Evolutionary conservation across 2,888 invertebrate genomes (phyloP), one percentile per base, ranked within the genome.

Genomic region (Aphelenchoides bicaudatus): DNA sequence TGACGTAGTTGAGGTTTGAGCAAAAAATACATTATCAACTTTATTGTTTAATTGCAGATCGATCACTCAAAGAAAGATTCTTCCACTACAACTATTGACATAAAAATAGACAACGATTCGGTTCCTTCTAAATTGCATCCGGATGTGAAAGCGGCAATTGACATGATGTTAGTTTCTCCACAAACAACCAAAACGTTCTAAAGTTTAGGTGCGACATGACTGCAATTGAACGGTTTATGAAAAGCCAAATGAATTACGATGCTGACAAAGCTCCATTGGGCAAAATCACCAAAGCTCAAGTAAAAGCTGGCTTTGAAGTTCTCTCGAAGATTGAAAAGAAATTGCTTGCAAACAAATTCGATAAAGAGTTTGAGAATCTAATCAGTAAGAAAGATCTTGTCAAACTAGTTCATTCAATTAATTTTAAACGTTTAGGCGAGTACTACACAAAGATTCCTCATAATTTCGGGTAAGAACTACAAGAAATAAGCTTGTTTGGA

Each of bases 401-500:
- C n/a, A n/a, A n/a, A n/a, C n/a, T n/a, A n/a, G n/a, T n/a, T n/a
- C n/a, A n/a, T n/a, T n/a, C n/a, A n/a, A n/a, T n/a, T n/a, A n/a
- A n/a, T n/a, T n/a, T n/a, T n/a, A n/a, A n/a, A n/a, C n/a, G n/a
- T n/a, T n/a, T n/a, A n/a, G n/a, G 81, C 74, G 81, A 80, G 5
- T 84, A 82, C 72, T 84, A 84, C 68, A 84, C 83, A 2, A 51
- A 51, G 43, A 82, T 84, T 56, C 83, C 83, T 19, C 83, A 83
- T 70, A 78, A 79, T 59, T 84, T 83, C 76, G 83, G 83, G 82
- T 82, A 70, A 63, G 21, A 16, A 10, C 25, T 16, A 23, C 55
- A 27, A 19, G 3, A 31, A 25, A n/a, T 3, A 8, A 27, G 5
- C 37, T 28, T 34, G 38, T 8, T 28, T 19, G 23, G 37, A n/a